Conservation (phyloP, 2,113 vertebrate species). For the Bungarus multicinctus region DNA sequence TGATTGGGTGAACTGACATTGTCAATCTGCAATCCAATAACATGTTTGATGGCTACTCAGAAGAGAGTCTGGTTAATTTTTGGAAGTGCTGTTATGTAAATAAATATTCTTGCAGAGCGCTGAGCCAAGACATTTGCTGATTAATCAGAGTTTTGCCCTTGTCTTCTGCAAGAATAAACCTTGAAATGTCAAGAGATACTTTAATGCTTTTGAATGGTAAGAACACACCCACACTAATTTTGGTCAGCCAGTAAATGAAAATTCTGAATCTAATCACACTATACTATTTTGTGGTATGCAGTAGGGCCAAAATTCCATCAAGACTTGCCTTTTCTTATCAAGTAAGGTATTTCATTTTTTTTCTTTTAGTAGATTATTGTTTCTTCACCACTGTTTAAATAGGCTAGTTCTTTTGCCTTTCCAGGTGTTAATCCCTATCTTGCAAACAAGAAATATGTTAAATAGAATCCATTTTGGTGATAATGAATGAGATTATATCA, state of each 20-base stretch:
- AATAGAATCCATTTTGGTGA: not conserved
- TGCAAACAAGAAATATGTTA: not conserved
- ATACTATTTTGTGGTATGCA: conserved; percentile 1
- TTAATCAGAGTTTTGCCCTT: conserved; percentile 43
- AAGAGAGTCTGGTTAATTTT: conserved; percentile 52
- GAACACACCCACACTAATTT: fast-evolving
- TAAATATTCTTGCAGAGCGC: not conserved
- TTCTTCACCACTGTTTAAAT: conserved; percentile 6
- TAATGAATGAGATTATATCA: not conserved
- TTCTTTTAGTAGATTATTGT: not conserved
- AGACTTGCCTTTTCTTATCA: conserved; percentile 5
- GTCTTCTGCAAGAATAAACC: conserved; percentile 1
- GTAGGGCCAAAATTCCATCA: conserved; percentile 22
- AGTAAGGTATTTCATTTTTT: conserved; percentile 20
- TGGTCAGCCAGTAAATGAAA: not conserved
- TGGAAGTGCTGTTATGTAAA: conserved; percentile 64
- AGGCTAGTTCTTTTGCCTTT: not conserved
- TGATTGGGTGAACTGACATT: conserved; percentile 57
- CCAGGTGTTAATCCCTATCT: not conserved
- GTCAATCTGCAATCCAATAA: conserved; percentile 60
- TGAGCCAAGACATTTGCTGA: conserved; percentile 55
- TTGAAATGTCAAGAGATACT: not conserved
- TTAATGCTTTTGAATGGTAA: conserved; percentile 8
- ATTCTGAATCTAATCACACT: conserved; percentile 4
- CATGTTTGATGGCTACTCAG: conserved; percentile 48